Base-by-base conservation (phyloP, 2,113 vertebrate genomes). In the Leucoraja erinaceus region DNA sequence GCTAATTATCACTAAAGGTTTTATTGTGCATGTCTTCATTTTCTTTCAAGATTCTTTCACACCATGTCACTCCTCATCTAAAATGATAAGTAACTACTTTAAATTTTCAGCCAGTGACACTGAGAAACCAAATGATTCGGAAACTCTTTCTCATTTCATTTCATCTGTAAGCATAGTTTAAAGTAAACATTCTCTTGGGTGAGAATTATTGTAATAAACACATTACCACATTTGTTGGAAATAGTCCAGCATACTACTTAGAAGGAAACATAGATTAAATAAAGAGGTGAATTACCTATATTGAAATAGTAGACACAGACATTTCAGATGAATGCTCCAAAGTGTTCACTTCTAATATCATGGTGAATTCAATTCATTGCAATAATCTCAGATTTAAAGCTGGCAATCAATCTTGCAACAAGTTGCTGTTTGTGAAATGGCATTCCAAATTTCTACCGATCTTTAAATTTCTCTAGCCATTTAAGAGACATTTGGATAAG, bases 111-210 rank as follows among this genome's bases (percentile, higher is more conserved):
- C 25, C 61, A 68, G n/a, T 70, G 86, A 66, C 38, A 47, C 38
- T 47, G 38, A 47, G 38, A 47, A 47, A 47, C 38, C 38, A 47
- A 47, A 47, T 61, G 25, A 88, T 25, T 61, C 4, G n/a, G 16
- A 33, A 88, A n/a, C 16, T 16, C 10, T 68, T 68, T 90, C 86
- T 90, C 61, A 31, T 66, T 90, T 90, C 59, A 90, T 88, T 47
- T 47, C 28, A 61, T 20, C 63, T 66, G 61, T 18, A 6, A 33
- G 18, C n/a, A 68, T 66, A 20, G 5, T 18, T 68, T 2, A 88
- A 88, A 88, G 14, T 47, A 14, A 81, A 81, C n/a, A 63, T 20
- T 18, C 78, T 79, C 38, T 54, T 47, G 38, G 18, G 47, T 16
- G 6, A 4, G 47, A 79, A 79, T 79, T 47, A 20, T 22, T 18